phyloP scores from a whole-genome alignment of 2,113 vertebrate species.

The Heptranchias perlo region DNA sequence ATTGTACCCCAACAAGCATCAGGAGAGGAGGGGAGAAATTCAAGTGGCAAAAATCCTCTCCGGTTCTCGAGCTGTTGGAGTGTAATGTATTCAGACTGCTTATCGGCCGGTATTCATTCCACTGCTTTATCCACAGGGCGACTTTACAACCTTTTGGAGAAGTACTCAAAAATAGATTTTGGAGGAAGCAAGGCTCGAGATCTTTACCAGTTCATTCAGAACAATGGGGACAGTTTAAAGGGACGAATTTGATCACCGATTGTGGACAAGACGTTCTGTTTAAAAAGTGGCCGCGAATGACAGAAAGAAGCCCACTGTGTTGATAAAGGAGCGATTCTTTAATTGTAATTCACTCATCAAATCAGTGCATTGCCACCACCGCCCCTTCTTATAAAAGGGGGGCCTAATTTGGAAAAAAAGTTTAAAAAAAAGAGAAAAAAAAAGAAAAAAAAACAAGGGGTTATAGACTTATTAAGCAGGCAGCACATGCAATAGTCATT shows the following conservation, averaged over 20 bases:
- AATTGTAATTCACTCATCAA: neutral
- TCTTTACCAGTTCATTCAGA: slow-evolving; percentile 50
- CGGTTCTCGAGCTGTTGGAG: neutral
- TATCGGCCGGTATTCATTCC: neutral
- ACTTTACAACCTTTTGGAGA: slow-evolving; percentile 44
- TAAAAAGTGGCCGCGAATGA: neutral
- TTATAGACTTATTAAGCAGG: neutral
- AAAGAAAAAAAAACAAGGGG: neutral
- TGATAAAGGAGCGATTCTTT: neutral
- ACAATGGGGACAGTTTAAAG: no score
- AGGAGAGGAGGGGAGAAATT: no score
- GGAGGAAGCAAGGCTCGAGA: neutral
- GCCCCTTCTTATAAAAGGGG: no score
- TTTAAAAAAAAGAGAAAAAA: no score
- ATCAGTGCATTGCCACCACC: no score
- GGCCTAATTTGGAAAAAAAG: no score
- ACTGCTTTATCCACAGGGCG: slow-evolving; percentile 41
- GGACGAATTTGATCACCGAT: neutral
- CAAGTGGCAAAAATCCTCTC: no score
- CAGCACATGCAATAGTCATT: neutral
- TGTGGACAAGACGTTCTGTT: neutral
- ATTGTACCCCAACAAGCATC: neutral
- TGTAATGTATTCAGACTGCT: neutral
- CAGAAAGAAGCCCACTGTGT: neutral
- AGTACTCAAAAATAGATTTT: slow-evolving; percentile 40